Evolutionary conservation across 1,140 invertebrate species (phyloP), one percentile per base, ranked within the genome.

Genomic region (Zaprionus capensis): DNA sequence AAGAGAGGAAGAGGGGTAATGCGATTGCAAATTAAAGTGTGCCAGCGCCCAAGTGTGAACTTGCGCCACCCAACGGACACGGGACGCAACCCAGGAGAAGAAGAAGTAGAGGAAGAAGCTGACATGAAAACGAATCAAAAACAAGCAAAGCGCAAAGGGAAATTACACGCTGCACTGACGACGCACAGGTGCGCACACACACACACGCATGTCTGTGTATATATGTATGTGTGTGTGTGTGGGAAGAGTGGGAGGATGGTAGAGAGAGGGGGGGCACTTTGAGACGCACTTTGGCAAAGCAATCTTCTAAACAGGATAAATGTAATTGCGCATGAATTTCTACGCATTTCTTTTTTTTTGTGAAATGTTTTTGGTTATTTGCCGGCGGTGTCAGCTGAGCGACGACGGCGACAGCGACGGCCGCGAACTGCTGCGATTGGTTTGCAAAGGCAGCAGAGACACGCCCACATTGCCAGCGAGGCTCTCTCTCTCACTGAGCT

Each of bases 311-410:
- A 92, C 91, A 92, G 91, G 91, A 92, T 92, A 92, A 92, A 92
- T 91, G 91, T 92, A 92, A 92, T 92, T 92, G 91, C 91, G 91
- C 91, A 92, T 92, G 91, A 92, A 92, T 91, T 92, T 92, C 87
- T 92, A 92, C 91, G 91, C 91, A 92, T 91, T 82, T 88, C 84
- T 88, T 61, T 67, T 88, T 87, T 88, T 61, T 67, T 82, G 77
- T 71, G 78, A 76, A 88, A 84, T 84, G 84, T 83, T 80, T 87
- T 76, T 59, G 59, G 51, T 71, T 75, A 70, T 74, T 81, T 79
- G 68, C 71, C 76, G 69, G 71, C 73, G 78, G 72, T 74, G 61
- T 55, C 71, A 71, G 63, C 65, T 72, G 80, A 68, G 56, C 63
- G 70, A 58, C 15, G 41, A 6, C 28, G 28, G 7, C n/a, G 7